Evolutionary conservation across 2,797 vertebrate species (phyloP).

Genomic region (Xerus rutilus): DNA sequence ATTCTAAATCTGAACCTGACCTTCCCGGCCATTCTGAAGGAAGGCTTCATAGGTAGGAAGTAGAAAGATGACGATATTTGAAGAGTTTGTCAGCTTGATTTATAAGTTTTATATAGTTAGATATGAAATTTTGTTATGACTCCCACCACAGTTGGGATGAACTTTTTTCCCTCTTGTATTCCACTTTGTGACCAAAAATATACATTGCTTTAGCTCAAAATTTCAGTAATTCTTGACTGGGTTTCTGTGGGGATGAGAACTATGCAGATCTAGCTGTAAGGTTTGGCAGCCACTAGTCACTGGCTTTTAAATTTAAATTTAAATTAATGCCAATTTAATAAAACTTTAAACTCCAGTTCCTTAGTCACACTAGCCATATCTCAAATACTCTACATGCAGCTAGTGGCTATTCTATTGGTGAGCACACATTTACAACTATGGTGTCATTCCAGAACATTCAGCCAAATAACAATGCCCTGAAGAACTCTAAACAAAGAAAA

Average conservation of each 20-base stretch:
- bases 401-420: background rate
- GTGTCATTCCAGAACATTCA: rapidly evolving
- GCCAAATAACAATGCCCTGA: background rate
- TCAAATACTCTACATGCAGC: rapidly evolving
- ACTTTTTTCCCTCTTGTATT: background rate
- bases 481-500: background rate
- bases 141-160: background rate
- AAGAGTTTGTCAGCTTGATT: background rate
- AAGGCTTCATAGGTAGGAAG: background rate
- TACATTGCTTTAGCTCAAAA: background rate
- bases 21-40: background rate
- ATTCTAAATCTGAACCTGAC: background rate
- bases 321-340: background rate
- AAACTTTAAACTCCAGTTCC: background rate
- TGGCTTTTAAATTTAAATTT: background rate
- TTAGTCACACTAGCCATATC: background rate
- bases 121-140: background rate
- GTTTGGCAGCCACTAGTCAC: no score
- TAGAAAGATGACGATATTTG: background rate
- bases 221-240: background rate
- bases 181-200: background rate
- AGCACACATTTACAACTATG: rapidly evolving
- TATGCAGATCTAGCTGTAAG: background rate
- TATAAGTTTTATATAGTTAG: background rate
- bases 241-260: background rate